Evolutionary conservation across 2,888 invertebrate genomes (phyloP), one percentile per base, ranked within the genome.

Genomic region (Eurytoma californica): DNA sequence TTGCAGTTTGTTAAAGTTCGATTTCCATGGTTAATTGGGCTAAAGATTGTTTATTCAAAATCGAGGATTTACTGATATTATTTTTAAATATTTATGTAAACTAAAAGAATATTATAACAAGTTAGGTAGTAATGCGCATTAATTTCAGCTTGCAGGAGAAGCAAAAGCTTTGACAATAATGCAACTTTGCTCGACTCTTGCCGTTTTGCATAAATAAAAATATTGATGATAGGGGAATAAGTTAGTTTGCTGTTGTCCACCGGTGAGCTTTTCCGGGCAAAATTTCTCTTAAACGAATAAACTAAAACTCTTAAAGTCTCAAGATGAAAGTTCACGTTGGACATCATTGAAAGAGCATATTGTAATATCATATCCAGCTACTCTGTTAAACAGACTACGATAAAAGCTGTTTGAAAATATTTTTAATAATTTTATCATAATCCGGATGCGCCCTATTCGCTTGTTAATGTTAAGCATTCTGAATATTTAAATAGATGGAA

Each of bases 331-430:
- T 67, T 39, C 51, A 65, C 47, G 30, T 39, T 28, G 67, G 18
- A 75, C 60, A 30, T 66, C 49, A 5, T 30, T 30, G 67, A 75
- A 75, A 75, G 74, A 47, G 67, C 51, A 60, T 75, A 51, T 67
- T 67, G 51, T 14, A 67, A 67, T 53, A n/a, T 51, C 16, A 12
- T 14, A 16, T n/a, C 53, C 20, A 9, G 7, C 7, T 1, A 0
- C 9, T 39, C 39, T 39, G 39, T 49, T 58, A 70, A 70, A 70
- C 58, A 28, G 49, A 70, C 24, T 70, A n/a, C 14, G 7, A 13
- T 47, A 70, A 16, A 7, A 67, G 66, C 14, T 49, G 28, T 20
- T 51, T 47, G 3, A 39, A 9, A 39, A 39, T 39, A 39, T 39
- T 39, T 39, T 39, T 4, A 39, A 39, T 9, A 39, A 39, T 39